Conservation (phyloP, 2,797 vertebrate species). For the Siniperca undulata region DNA sequence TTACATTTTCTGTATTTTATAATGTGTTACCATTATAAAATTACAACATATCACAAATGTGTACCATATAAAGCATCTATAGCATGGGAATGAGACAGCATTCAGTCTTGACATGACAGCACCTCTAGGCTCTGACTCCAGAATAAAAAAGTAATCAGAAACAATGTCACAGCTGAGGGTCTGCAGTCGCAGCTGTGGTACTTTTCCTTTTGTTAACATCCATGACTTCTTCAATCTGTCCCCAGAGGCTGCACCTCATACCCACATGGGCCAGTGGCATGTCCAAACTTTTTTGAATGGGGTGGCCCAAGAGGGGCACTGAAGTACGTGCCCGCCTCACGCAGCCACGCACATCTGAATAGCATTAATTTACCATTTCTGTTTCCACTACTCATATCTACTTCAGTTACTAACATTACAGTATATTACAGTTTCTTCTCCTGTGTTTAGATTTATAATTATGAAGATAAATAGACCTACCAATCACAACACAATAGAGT, state of each 20-base stretch:
- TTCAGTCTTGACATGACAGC: slow-evolving; percentile 37
- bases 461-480: no score
- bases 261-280: slow-evolving; percentile 2
- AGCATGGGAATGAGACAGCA: slow-evolving; percentile 10
- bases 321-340: no score
- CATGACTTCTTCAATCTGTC: slow-evolving; percentile 51
- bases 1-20: background rate
- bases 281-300: no score
- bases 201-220: slow-evolving; percentile 50
- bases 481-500: no score
- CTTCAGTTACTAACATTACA: no score
- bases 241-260: slow-evolving; percentile 43
- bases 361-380: no score
- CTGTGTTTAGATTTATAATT: no score
- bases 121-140: slow-evolving; percentile 31
- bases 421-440: no score
- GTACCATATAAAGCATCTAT: slow-evolving; percentile 7
- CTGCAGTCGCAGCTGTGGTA: slow-evolving; percentile 36
- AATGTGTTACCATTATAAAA: background rate
- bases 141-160: slow-evolving; percentile 52
- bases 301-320: no score
- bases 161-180: slow-evolving; percentile 53
- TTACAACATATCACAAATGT: background rate
- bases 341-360: no score
- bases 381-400: no score